Evolutionary conservation across 2,888 invertebrate species (phyloP), one percentile per base, ranked within the genome.

Genomic region (Anoplius nigerrimus): DNA sequence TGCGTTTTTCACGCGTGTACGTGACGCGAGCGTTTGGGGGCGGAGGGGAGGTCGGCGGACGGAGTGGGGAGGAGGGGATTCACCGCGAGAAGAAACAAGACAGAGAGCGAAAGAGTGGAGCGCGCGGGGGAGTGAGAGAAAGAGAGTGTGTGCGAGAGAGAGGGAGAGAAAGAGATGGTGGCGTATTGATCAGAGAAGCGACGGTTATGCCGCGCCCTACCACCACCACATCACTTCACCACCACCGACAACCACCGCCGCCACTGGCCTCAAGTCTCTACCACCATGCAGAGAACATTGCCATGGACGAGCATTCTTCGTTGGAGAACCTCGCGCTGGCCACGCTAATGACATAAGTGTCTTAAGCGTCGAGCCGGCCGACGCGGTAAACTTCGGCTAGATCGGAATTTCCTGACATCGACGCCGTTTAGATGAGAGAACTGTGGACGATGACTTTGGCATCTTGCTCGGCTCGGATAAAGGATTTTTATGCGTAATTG

Each of bases 121-220:
- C 51, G n/a, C 46, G 58, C 11, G 53, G 64, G 63, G 15, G 59
- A 62, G 60, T 18, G 59, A 58, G 54, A 62, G 54, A 62, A 60
- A 66, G 72, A 64, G 69, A 75, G 62, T 61, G 67, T 70, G 63
- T 79, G 76, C 78, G 73, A 71, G 69, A 70, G 71, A 68, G 79
- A 77, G 76, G 70, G 75, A 68, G 78, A 77, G 82, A 83, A 81
- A 82, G 78, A 81, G 79, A 80, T 79, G 81, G 84, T 82, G 83
- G 85, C 76, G 86, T 88, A 88, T 88, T 87, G 88, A 88, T 88
- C 87, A 87, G 85, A 83, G 84, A 86, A 86, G 84, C 85, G 82
- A 84, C 83, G 84, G 85, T 84, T 85, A 86, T 86, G 87, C 87
- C 87, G 86, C 87, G 84, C 87, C 87, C 87, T 87, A 85, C 87